Conservation (phyloP, 2,113 vertebrate species). For the Centropus bengalensis region DNA sequence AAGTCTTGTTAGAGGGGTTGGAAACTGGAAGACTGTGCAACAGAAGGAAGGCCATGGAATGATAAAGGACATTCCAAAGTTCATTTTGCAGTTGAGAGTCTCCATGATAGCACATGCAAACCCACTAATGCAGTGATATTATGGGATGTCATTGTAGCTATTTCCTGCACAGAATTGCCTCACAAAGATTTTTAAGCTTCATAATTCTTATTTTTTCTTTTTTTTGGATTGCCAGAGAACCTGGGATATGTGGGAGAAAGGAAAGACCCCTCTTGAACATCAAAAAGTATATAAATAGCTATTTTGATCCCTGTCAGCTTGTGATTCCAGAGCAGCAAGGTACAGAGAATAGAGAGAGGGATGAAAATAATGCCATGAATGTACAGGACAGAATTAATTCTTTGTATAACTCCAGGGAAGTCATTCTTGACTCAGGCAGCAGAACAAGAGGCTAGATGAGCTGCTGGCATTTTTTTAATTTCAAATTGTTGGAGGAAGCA, state of each 20-base stretch:
- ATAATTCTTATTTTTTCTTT: background rate
- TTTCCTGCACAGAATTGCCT: background rate
- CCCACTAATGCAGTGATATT: background rate
- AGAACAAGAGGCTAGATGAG: background rate
- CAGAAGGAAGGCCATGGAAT: background rate
- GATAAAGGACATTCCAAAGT: background rate
- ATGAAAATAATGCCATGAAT: background rate
- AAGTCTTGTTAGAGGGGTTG: background rate
- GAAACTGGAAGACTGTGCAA: background rate
- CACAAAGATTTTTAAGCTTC: background rate
- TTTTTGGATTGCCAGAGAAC: background rate
- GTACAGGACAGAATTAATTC: background rate
- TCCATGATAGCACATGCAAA: background rate
- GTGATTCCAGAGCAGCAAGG: background rate
- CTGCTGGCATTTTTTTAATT: background rate
- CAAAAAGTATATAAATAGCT: background rate
- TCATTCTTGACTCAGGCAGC: background rate
- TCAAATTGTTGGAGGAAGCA: background rate
- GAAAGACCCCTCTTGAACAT: background rate
- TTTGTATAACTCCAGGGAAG: background rate
- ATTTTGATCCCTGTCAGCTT: background rate
- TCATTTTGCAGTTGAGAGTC: background rate
- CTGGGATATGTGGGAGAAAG: background rate
- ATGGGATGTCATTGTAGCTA: background rate
- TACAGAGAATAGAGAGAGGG: background rate